Conservation (phyloP, 2,888 invertebrate genomes). For the Ornithoptera alexandrae region DNA sequence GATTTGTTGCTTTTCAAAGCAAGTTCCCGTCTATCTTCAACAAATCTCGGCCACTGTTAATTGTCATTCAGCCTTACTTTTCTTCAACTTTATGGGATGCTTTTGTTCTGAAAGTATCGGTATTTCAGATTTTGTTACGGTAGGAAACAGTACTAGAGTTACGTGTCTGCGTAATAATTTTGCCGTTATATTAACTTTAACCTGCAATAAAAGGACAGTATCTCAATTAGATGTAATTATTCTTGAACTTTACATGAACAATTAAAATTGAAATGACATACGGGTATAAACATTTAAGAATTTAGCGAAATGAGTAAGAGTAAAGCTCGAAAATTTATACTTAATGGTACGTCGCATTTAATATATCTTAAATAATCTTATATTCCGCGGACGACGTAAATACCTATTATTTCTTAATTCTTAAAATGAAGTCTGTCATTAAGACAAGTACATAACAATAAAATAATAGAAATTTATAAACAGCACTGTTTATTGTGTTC, state of each 20-base stretch:
- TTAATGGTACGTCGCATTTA: neutral
- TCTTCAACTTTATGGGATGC: neutral
- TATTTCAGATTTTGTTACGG: neutral
- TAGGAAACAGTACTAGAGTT: neutral
- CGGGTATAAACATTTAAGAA: constrained; percentile 13
- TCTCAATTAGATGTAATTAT: neutral
- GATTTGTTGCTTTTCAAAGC: constrained; percentile 2
- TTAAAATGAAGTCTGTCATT: no score
- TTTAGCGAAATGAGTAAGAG: neutral
- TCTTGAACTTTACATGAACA: constrained; percentile 35
- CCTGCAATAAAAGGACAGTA: neutral
- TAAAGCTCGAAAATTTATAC: neutral
- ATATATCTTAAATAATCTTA: neutral
- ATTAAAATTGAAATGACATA: constrained; percentile 27
- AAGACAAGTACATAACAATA: no score
- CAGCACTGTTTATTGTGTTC: no score
- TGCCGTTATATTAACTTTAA: neutral
- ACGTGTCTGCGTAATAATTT: neutral
- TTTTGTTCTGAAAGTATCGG: neutral
- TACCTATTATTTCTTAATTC: no score
- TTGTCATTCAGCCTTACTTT: neutral
- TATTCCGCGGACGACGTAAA: neutral
- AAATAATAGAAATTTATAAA: no score
- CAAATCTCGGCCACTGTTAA: constrained; percentile 1
- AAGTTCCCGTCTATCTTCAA: neutral